Evolutionary conservation across 2,113 vertebrate genomes (phyloP).

Genomic region (Felis catus): DNA sequence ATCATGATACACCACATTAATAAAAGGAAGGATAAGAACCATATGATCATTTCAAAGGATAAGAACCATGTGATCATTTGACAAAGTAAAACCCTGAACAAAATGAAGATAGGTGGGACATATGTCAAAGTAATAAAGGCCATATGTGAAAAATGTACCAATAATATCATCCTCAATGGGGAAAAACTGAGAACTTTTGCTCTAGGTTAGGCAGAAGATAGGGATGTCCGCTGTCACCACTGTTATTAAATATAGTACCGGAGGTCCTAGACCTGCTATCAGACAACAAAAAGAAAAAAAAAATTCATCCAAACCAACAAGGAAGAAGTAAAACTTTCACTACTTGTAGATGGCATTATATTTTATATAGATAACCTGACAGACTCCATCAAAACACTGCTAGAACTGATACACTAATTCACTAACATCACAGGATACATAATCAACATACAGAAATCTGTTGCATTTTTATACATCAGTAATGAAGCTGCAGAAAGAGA

Average conservation of each 20-base stretch:
- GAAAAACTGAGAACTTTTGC: not conserved
- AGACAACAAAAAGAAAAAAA: not conserved
- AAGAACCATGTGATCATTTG: not conserved
- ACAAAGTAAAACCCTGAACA: not conserved
- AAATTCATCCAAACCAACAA: not conserved
- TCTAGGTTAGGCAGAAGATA: not conserved
- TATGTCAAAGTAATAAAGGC: not conserved
- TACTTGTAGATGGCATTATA: not conserved
- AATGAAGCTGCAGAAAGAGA: not conserved
- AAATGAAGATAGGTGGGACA: not conserved
- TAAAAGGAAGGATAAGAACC: not conserved
- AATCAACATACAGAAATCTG: not conserved
- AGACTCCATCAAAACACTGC: not conserved
- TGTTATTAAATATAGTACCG: not conserved
- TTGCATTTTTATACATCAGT: not conserved
- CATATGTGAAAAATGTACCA: not conserved
- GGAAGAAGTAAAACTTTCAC: not conserved
- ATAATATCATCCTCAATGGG: not conserved
- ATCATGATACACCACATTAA: not conserved
- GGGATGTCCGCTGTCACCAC: not conserved
- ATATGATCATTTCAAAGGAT: not conserved
- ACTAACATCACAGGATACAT: not conserved
- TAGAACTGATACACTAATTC: not conserved
- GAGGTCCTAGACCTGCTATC: not conserved
- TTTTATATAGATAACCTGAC: not conserved